phyloP scores from a whole-genome alignment of 2,888 invertebrate species.

The Leptura quadrifasciata region DNA sequence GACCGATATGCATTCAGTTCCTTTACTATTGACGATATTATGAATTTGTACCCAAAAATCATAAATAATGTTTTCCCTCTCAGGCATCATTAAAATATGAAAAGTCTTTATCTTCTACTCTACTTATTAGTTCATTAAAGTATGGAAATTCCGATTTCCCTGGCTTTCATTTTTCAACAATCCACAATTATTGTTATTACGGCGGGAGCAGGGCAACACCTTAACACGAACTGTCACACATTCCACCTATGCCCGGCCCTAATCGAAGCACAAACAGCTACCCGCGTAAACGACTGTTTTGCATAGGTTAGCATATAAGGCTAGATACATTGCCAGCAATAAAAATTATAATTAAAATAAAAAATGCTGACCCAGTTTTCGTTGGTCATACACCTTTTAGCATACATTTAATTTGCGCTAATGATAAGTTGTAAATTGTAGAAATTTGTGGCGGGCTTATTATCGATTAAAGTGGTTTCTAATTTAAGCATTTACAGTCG shows the following conservation, averaged over 20 bases:
- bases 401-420: constrained; percentile 10
- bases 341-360: constrained; percentile 14
- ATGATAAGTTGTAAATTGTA: constrained; percentile 15
- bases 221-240: neutral
- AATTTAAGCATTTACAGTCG: neutral
- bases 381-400: constrained; percentile 43
- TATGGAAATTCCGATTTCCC: neutral
- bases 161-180: neutral
- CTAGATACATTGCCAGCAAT: constrained; percentile 29
- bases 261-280: neutral
- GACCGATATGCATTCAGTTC: too few species aligned
- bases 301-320: constrained; percentile 42
- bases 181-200: neutral
- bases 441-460: neutral
- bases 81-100: too few species aligned
- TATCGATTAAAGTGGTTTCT: constrained; percentile 4
- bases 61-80: too few species aligned
- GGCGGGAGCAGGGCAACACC: neutral
- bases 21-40: too few species aligned
- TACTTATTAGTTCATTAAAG: too few species aligned
- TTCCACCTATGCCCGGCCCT: constrained; percentile 7
- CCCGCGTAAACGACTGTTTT: constrained; percentile 26
- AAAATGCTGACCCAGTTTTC: constrained; percentile 40
- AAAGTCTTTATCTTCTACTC: too few species aligned
- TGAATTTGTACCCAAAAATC: too few species aligned